Conservation (phyloP, 2,888 invertebrate genomes). For the Acleris holmiana region DNA sequence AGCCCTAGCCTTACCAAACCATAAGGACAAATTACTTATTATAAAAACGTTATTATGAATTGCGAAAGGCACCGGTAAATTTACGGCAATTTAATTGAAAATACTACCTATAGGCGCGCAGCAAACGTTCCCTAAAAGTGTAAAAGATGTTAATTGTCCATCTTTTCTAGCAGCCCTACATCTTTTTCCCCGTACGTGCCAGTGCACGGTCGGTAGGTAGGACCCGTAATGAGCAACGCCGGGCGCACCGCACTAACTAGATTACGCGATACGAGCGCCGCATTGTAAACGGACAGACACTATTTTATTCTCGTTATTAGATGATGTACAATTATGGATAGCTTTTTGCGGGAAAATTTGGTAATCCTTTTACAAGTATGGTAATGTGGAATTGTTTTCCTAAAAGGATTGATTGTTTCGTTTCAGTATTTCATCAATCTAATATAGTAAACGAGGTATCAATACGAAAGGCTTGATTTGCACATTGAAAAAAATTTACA, state of each 20-base stretch:
- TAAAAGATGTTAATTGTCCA: not conserved
- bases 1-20: too few relatives aligned
- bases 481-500: too few relatives aligned
- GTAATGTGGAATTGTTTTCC: not conserved
- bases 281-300: conserved; percentile 72
- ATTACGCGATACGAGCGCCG: conserved; percentile 76
- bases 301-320: conserved; percentile 73
- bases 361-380: not conserved
- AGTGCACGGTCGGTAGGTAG: conserved; percentile 30
- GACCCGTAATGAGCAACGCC: conserved; percentile 50
- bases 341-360: conserved; percentile 14
- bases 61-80: too few relatives aligned
- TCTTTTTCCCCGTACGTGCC: conserved; percentile 32
- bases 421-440: too few relatives aligned
- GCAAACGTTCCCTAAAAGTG: too few relatives aligned
- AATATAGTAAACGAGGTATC: too few relatives aligned
- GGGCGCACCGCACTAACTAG: conserved; percentile 73
- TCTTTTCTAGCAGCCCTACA: conserved; percentile 8
- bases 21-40: too few relatives aligned
- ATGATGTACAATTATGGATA: conserved; percentile 52
- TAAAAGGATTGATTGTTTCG: too few relatives aligned
- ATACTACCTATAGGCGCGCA: too few relatives aligned
- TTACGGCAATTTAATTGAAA: too few relatives aligned
- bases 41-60: too few relatives aligned
- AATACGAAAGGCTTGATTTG: too few relatives aligned